Conservation (phyloP, 2,888 invertebrate species). For the Palloptera scutellata region DNA sequence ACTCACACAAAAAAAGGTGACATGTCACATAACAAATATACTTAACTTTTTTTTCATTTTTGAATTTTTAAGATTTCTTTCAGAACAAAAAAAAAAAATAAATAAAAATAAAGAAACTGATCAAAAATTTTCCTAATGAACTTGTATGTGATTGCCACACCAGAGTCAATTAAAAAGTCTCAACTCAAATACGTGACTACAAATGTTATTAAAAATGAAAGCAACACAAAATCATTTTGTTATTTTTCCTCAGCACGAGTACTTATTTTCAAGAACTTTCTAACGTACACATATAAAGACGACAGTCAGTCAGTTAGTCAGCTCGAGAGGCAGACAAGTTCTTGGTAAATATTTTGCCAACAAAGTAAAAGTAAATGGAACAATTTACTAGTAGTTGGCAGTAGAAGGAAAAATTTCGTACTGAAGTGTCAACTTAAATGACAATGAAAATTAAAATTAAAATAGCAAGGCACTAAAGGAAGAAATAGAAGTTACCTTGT, state of each 20-base stretch:
- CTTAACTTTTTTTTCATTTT: not conserved
- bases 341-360: slow-evolving; percentile 49
- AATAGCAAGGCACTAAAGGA: slow-evolving; percentile 35
- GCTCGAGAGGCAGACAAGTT: slow-evolving; percentile 25
- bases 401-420: not conserved
- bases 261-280: slow-evolving; percentile 8
- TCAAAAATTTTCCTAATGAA: slow-evolving; percentile 46
- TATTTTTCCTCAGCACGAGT: slow-evolving; percentile 31
- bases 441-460: slow-evolving; percentile 53
- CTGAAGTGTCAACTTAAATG: slow-evolving; percentile 28
- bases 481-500: slow-evolving; percentile 28
- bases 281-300: not conserved
- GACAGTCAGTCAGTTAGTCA: not conserved
- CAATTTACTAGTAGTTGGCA: not conserved
- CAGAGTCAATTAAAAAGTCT: slow-evolving; percentile 61
- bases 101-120: slow-evolving; percentile 18
- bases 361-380: slow-evolving; percentile 35
- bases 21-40: slow-evolving; percentile 26
- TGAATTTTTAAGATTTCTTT: slow-evolving; percentile 22
- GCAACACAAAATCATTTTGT: slow-evolving; percentile 29
- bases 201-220: slow-evolving; percentile 37
- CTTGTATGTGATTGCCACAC: slow-evolving; percentile 38
- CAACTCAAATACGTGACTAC: slow-evolving; percentile 56
- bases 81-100: slow-evolving; percentile 20
- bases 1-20: slow-evolving; percentile 19